Percentiles rank a stretch among this genome's conserved stretches.
Evolutionary conservation across 1,140 invertebrate genomes (phyloP).

Genomic region (Cecropterus lyciades): DNA sequence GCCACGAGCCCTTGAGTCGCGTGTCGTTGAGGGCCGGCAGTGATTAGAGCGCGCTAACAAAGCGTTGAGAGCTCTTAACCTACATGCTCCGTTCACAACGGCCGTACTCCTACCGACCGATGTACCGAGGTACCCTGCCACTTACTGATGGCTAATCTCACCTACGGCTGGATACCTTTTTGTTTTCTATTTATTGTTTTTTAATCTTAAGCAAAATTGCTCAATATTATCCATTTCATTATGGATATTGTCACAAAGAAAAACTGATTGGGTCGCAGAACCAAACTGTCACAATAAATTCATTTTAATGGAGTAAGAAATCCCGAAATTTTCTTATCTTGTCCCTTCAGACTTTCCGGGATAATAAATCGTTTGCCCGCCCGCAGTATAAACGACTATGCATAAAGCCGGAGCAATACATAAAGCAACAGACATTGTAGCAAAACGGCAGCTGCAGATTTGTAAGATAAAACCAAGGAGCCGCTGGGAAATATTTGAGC

Average conservation of each 20-base stretch:
- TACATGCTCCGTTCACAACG: constrained; percentile 78
- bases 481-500: constrained; percentile 52
- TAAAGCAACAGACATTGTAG: constrained; percentile 61
- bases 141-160: constrained; percentile 56
- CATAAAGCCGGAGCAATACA: constrained; percentile 60
- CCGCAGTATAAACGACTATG: constrained; percentile 54
- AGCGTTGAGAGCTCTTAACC: constrained; percentile 77
- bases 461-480: constrained; percentile 59
- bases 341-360: constrained; percentile 40
- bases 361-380: constrained; percentile 53
- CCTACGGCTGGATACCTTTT: constrained; percentile 35
- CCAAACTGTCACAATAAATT: constrained; percentile 27
- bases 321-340: constrained; percentile 44
- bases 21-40: constrained; percentile 72
- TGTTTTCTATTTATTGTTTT: neutral
- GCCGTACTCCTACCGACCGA: constrained; percentile 61
- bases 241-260: constrained; percentile 18
- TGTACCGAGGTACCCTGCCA: constrained; percentile 60
- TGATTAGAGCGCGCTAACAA: constrained; percentile 81
- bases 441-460: constrained; percentile 53
- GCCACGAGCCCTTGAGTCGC: constrained; percentile 70
- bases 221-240: neutral
- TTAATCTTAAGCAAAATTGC: no score
- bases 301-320: constrained; percentile 29
- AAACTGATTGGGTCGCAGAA: neutral